phyloP scores from a whole-genome alignment of 2,797 vertebrate species.

The Antennarius maculatus region DNA sequence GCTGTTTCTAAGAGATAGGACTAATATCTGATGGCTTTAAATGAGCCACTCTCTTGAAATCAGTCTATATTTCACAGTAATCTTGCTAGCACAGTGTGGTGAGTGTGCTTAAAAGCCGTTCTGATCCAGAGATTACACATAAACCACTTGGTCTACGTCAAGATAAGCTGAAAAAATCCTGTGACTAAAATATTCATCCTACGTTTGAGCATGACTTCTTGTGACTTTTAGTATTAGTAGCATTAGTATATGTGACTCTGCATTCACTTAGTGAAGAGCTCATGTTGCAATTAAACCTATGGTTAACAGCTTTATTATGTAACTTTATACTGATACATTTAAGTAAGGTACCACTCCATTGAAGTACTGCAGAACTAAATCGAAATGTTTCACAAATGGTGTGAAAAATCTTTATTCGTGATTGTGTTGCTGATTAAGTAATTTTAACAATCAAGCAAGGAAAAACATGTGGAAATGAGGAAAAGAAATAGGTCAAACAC shows the following conservation, averaged over 20 bases:
- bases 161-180: slow-evolving; percentile 57
- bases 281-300: slow-evolving; percentile 49
- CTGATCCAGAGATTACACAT: slow-evolving; percentile 67
- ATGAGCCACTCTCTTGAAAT: slow-evolving; percentile 53
- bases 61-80: slow-evolving; percentile 61
- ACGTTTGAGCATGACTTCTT: slow-evolving; percentile 23
- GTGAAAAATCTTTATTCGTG: slow-evolving; percentile 22
- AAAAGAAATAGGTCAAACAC: neutral
- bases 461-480: neutral
- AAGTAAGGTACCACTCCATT: slow-evolving; percentile 28
- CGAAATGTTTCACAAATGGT: slow-evolving; percentile 17
- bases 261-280: slow-evolving; percentile 29
- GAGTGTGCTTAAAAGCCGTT: slow-evolving; percentile 58
- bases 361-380: slow-evolving; percentile 22
- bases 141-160: slow-evolving; percentile 34
- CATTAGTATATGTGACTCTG: slow-evolving; percentile 25
- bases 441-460: slow-evolving; percentile 1
- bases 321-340: slow-evolving; percentile 36
- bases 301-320: slow-evolving; percentile 18
- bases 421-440: slow-evolving; percentile 22
- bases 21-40: slow-evolving; percentile 55
- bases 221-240: neutral
- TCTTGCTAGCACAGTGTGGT: slow-evolving; percentile 45
- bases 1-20: slow-evolving; percentile 57
- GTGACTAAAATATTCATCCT: slow-evolving; percentile 47